Conservation (phyloP, 2,113 vertebrate genomes). For the Butorides virescens region DNA sequence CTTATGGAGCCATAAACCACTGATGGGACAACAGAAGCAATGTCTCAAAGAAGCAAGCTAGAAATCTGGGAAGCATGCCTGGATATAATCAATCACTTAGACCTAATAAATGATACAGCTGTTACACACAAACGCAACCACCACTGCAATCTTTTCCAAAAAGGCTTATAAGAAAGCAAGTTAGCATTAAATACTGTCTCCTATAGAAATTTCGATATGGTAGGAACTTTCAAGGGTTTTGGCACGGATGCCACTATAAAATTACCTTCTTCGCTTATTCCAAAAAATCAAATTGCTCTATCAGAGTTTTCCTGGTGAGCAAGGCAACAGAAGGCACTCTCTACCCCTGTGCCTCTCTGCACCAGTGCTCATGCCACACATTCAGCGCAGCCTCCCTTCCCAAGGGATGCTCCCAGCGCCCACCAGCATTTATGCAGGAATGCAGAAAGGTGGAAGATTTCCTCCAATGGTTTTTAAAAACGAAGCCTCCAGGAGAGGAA, state of each 20-base stretch:
- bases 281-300: not conserved
- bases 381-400: not conserved
- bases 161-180: not conserved
- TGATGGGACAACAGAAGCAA: slow-evolving; percentile 41
- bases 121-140: not conserved
- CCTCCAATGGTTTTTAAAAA: not conserved
- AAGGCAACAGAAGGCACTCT: not conserved
- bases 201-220: not conserved
- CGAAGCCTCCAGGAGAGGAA: not conserved
- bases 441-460: not conserved
- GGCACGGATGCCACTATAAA: not conserved
- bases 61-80: slow-evolving; percentile 33
- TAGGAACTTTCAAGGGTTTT: not conserved
- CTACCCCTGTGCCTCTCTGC: not conserved
- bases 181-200: not conserved
- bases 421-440: not conserved
- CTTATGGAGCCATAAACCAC: not conserved
- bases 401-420: rapidly evolving
- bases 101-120: slow-evolving; percentile 41
- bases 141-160: not conserved
- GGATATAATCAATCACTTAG: slow-evolving; percentile 35
- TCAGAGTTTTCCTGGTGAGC: not conserved
- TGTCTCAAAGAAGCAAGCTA: not conserved
- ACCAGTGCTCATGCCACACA: not conserved
- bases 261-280: not conserved